Evolutionary conservation across 1,140 invertebrate genomes (phyloP), one percentile per base, ranked within the genome.

Genomic region (Acyrthosiphon pisum): DNA sequence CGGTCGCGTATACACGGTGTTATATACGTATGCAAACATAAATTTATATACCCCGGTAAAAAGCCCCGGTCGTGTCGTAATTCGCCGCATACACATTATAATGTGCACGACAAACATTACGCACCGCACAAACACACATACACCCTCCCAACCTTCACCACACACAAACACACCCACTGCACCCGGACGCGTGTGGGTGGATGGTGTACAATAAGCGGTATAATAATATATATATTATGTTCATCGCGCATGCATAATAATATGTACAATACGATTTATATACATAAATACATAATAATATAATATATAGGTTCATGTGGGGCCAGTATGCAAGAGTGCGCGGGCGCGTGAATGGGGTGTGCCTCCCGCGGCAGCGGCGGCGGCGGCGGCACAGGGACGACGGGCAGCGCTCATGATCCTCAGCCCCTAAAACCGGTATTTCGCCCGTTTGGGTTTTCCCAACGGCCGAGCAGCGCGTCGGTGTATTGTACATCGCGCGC

Each of bases 361-460:
- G 46, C 23, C 37, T 76, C 37, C 37, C 0, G 83, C 22, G 41
- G 83, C 83, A n/a, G 60, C 30, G n/a, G 6, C 60, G 22, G 18
- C 50, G 35, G 88, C 20, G 88, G 53, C 87, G 88, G 50, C 88
- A 50, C 20, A 37, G 88, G 35, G 50, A 56, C 88, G 88, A 6
- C 8, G n/a, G 30, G 60, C 20, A 81, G n/a, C 37, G 30, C 44
- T 35, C 41, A 93, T 37, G 91, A 83, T 93, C 23, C 91, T 50
- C 81, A 56, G 46, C 91, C 91, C 91, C 81, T 37, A 56, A 93
- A 93, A 93, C 76, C 48, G 46, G 35, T 53, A 56, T 44, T 83
- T 83, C 76, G 48, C 35, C 14, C 23, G 48, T 84, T 86, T 93
- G 91, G 91, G 46, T 93, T 93, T 93, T 93, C 91, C 91, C 91